A percentile compares a stretch with the other conserved stretches of the same genome.
Conservation (phyloP, 1,140 invertebrate species). For the Sweltsa coloradensis region DNA sequence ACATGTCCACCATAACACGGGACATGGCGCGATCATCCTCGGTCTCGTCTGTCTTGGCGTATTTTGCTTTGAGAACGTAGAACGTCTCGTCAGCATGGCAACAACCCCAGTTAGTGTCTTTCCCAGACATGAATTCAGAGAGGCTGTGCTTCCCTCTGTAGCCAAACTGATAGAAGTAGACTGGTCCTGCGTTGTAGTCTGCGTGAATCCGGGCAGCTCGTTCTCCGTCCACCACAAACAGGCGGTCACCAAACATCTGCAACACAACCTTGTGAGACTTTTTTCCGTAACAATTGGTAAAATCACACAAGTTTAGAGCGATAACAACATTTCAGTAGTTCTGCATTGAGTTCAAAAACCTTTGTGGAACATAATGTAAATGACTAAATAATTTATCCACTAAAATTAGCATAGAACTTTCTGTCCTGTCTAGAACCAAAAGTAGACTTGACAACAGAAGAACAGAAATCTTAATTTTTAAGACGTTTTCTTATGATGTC, state of each 20-base stretch:
- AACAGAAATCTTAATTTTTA: no score
- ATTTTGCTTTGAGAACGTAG: conserved; percentile 27
- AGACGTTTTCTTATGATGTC: no score
- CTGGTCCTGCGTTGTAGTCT: conserved; percentile 8
- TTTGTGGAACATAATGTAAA: background rate
- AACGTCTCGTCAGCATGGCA: conserved; percentile 35
- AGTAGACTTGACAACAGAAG: no score
- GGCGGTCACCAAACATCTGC: conserved; percentile 18
- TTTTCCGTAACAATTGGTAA: no score
- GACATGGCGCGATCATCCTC: conserved; percentile 36
- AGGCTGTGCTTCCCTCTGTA: conserved; percentile 22
- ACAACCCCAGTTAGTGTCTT: conserved; percentile 38
- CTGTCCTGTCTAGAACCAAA: background rate
- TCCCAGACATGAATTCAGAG: conserved; percentile 31
- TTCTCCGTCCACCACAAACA: conserved; percentile 16
- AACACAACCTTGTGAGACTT: no score
- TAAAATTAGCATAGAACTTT: background rate
- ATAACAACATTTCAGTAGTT: background rate
- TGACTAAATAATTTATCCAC: background rate
- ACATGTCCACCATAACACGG: conserved; percentile 35
- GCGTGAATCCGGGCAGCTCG: conserved; percentile 16
- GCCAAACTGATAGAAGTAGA: conserved; percentile 20
- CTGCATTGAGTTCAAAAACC: background rate
- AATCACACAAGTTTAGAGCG: no score
- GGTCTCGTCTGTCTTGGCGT: conserved; percentile 24